These are phyloP conservation scores for Phymorhynchus buccinoides DNA, from an alignment of 1,140 invertebrate genomes.

Conservation along the genomic window DNA sequence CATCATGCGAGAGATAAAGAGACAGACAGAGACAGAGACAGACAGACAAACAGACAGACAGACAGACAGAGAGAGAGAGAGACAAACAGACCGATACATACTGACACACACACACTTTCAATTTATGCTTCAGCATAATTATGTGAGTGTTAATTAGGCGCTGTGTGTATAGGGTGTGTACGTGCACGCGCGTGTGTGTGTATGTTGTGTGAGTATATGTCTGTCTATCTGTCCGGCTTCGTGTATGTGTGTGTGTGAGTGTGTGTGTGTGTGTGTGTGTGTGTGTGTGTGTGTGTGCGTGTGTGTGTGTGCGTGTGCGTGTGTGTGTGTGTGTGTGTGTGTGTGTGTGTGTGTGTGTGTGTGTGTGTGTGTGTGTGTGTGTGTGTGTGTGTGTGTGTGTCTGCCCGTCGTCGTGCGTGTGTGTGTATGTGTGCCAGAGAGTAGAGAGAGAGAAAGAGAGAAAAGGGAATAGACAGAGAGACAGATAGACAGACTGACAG, in stretches of 20 bases:
- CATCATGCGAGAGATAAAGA: too few species aligned
- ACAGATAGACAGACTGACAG: too few species aligned
- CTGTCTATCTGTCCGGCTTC: not conserved
- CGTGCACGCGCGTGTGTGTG: too few species aligned
- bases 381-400: conserved; percentile 3
- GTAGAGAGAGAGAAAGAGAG: too few species aligned
- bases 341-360: conserved; percentile 8
- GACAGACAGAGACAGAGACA: too few species aligned
- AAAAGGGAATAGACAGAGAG: too few species aligned
- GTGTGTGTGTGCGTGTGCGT: conserved; percentile 3
- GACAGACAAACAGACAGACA: conserved; percentile 6
- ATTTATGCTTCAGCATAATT: too few species aligned
- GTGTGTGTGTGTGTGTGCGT: conserved; percentile 11
- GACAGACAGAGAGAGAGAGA: not conserved
- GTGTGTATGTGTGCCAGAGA: not conserved
- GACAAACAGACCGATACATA: too few species aligned
- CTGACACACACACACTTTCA: too few species aligned
- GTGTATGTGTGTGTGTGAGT: not conserved
- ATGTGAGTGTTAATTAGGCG: too few species aligned
- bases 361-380: conserved; percentile 18
- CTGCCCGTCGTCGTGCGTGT: not conserved
- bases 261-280: conserved; percentile 7
- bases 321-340: conserved; percentile 17
- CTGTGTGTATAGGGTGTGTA: too few species aligned
- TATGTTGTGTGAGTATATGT: too few species aligned